phyloP scores from a whole-genome alignment of 2,888 invertebrate species.

The Pseudococcus jackbeardsleyi region DNA sequence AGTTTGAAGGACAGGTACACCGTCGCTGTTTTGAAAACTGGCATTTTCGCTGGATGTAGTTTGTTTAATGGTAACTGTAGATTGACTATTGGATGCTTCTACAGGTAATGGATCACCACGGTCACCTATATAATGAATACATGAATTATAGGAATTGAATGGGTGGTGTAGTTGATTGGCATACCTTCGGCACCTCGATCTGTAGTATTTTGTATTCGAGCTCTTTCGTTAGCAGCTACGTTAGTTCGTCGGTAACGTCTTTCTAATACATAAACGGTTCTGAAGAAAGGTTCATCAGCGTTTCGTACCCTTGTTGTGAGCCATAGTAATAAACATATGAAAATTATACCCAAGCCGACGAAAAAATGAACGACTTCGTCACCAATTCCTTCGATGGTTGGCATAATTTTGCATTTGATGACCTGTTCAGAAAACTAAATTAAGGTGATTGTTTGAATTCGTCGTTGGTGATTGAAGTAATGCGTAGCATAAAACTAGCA shows the following conservation, averaged over 20 bases:
- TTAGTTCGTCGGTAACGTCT: conserved; percentile 66
- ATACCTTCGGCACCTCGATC: conserved; percentile 51
- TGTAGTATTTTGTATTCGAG: not conserved
- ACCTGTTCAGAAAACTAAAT: not conserved
- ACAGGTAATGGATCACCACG: conserved; percentile 2
- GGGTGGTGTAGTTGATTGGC: not conserved
- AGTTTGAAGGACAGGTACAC: conserved; percentile 26
- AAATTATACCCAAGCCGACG: conserved; percentile 74
- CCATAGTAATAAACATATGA: conserved; percentile 76
- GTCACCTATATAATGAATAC: conserved; percentile 3
- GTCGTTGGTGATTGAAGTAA: not conserved
- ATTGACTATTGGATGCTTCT: conserved; percentile 43
- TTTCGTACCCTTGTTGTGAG: conserved; percentile 81
- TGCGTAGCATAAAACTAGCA: not conserved
- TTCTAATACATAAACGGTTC: conserved; percentile 79
- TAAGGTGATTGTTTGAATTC: not conserved
- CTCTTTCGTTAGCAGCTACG: not conserved
- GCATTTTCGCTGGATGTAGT: conserved; percentile 51
- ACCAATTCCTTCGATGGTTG: conserved; percentile 85
- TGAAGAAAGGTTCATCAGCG: conserved; percentile 77
- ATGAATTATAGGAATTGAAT: not conserved
- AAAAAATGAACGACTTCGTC: conserved; percentile 86
- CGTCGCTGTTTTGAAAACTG: conserved; percentile 56
- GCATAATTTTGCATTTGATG: conserved; percentile 73
- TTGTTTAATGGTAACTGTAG: conserved; percentile 54